Evolutionary conservation across 2,888 invertebrate genomes (phyloP).

Genomic region (Drosophila incognita): DNA sequence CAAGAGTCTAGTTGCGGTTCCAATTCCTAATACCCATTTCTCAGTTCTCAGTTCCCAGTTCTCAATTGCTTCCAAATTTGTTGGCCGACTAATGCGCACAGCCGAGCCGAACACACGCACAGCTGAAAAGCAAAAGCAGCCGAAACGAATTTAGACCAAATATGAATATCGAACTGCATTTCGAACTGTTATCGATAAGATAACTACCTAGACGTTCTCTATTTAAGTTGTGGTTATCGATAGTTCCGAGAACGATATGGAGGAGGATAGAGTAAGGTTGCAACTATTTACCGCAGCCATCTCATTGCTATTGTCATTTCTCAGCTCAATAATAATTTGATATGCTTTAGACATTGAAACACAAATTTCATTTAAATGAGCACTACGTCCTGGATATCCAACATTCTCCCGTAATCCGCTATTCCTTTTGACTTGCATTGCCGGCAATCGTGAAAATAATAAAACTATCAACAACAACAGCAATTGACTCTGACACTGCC

Average conservation of each 20-base stretch:
- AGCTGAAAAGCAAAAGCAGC: background rate
- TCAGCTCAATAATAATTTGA: background rate
- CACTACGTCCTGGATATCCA: background rate
- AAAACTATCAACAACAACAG: constrained; percentile 17
- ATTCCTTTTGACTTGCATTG: constrained; percentile 17
- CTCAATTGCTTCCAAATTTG: constrained; percentile 14
- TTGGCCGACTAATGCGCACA: constrained; percentile 42
- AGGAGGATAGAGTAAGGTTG: background rate
- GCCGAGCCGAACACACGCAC: constrained; percentile 32
- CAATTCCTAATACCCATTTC: constrained; percentile 9
- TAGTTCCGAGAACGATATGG: background rate
- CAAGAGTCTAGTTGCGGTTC: constrained; percentile 56
- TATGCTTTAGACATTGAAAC: background rate
- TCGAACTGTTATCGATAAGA: constrained; percentile 16
- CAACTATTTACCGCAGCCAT: background rate
- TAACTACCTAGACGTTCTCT: background rate
- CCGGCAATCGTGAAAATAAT: constrained; percentile 28
- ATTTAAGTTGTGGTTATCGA: background rate
- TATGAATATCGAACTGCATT: constrained; percentile 3
- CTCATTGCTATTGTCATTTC: background rate
- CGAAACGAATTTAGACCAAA: background rate
- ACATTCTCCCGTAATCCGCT: background rate
- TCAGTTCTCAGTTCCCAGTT: constrained; percentile 14
- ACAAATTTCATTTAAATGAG: background rate
- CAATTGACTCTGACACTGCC: constrained; percentile 35